Evolutionary conservation across 2,888 invertebrate genomes (phyloP), one percentile per base, ranked within the genome.

Genomic region (Candidula unifasciata): DNA sequence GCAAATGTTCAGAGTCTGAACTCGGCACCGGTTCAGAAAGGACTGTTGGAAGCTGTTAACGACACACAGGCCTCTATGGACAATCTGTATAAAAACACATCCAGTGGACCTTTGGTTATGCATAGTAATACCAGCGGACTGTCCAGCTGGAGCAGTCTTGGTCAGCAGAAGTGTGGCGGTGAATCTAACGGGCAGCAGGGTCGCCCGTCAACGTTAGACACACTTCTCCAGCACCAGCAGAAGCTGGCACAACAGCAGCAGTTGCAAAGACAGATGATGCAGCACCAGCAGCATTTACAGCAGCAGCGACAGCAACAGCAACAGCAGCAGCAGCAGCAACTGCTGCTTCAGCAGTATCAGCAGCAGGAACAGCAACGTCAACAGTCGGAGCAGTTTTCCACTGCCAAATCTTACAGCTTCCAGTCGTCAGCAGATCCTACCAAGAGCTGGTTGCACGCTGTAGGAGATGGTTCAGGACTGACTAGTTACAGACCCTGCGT

Each of bases 161-260:
- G 52, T 2, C 79, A 76, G 68, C 76, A 79, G 30, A 79, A 78
- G 33, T 35, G 60, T 37, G 21, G 60, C 52, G 71, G 64, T 3
- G 83, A 83, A 8, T 8, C 71, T 24, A 83, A 60, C 27, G 37
- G 21, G 64, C 64, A 68, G 6, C 35, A n/a, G 10, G 5, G 21
- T 30, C 57, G 71, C 64, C 52, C 83, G 18, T 69, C 83, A 54
- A 24, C 78, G 21, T 60, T 83, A 37, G 79, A 79, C 44, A 52
- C 60, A 21, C 71, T 83, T 37, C 64, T 83, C 37, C 77, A 83
- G 33, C 83, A 79, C 10, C 83, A 83, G 60, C 83, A 83, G 64
- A 83, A 83, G 44, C 83, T 83, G 3, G 30, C 71, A 44, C 83
- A 83, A n/a, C 83, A 83, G 33, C 83, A 83, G 13, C 83, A 83